Conservation (phyloP, 2,113 vertebrate species). For the Calonectris borealis region DNA sequence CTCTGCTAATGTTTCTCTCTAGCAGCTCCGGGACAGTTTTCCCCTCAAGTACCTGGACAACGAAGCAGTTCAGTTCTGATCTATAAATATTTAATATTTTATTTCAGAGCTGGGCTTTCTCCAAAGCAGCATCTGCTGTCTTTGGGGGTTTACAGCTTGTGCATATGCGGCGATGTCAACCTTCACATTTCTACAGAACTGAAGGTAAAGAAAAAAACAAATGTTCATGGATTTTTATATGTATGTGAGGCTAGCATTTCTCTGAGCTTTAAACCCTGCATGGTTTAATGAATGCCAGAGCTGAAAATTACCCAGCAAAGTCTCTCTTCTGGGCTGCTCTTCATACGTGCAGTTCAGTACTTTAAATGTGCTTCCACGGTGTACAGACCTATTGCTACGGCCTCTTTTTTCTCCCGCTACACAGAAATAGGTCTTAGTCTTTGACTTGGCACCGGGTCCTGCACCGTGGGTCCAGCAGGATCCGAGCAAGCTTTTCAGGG, state of each 20-base stretch:
- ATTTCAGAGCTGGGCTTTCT: neutral
- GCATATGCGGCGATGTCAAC: neutral
- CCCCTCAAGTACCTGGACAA: neutral
- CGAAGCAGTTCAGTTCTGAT: neutral
- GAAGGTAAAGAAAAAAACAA: neutral
- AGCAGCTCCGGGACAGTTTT: neutral
- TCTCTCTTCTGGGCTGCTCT: neutral
- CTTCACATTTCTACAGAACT: neutral
- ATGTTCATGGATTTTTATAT: accelerated
- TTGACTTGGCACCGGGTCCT: too few relatives aligned
- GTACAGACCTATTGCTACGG: neutral
- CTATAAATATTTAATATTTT: neutral
- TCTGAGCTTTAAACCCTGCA: neutral
- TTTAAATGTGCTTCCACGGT: accelerated
- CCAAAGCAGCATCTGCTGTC: constrained; percentile 3
- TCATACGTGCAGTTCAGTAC: accelerated
- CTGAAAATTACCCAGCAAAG: neutral
- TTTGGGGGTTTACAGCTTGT: neutral
- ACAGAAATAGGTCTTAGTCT: neutral
- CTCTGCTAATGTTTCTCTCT: neutral
- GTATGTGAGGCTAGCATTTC: neutral
- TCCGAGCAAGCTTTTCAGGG: neutral
- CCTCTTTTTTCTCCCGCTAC: too few relatives aligned
- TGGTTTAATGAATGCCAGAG: neutral
- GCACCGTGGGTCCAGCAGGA: neutral